phyloP scores from a whole-genome alignment of 2,113 vertebrate species.

The Oostethus manadensis region DNA sequence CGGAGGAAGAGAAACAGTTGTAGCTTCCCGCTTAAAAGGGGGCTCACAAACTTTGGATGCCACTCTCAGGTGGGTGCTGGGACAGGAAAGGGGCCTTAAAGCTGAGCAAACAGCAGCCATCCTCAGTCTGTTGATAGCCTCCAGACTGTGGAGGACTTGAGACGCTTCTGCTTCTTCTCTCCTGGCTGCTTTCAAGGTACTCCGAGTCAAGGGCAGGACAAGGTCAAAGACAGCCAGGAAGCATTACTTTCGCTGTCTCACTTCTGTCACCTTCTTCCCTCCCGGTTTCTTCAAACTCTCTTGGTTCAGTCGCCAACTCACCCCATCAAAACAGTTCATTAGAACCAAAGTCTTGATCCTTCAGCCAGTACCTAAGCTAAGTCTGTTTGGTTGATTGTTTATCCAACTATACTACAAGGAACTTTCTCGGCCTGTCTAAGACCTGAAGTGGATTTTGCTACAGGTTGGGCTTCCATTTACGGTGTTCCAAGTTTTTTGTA shows the following conservation, averaged over 20 bases:
- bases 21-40: background rate
- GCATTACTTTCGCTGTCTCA: too few species aligned
- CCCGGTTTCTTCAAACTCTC: slow-evolving; percentile 8
- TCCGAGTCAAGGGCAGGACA: slow-evolving; percentile 57
- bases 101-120: slow-evolving; percentile 66
- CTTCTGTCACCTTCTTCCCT: too few species aligned
- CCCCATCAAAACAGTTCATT: background rate
- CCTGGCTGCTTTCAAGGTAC: slow-evolving; percentile 57
- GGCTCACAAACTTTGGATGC: background rate
- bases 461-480: too few species aligned
- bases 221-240: slow-evolving; percentile 55
- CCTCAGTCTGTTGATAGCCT: slow-evolving; percentile 59
- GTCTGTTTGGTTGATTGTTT: background rate
- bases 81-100: slow-evolving; percentile 63
- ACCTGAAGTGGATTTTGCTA: too few species aligned
- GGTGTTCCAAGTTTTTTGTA: too few species aligned
- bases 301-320: background rate
- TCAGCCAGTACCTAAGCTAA: background rate
- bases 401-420: too few species aligned
- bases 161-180: slow-evolving; percentile 28
- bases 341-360: too few species aligned
- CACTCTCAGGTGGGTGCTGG: slow-evolving; percentile 15
- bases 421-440: background rate
- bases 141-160: slow-evolving; percentile 60
- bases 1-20: slow-evolving; percentile 3